phyloP scores from a whole-genome alignment of 2,888 invertebrate species.

The Scelioninae gen. 2 region DNA sequence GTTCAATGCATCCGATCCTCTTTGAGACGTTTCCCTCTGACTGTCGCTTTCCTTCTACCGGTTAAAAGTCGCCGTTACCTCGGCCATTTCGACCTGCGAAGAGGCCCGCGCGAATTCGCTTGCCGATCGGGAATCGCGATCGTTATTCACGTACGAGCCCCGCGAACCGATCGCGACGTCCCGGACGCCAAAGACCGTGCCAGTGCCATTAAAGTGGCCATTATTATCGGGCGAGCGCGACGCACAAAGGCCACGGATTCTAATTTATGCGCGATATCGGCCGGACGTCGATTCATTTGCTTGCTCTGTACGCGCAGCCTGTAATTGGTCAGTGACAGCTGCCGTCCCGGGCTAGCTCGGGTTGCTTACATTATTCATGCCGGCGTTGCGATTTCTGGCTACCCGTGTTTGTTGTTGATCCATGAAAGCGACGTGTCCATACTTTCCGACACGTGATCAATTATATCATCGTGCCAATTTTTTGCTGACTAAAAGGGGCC shows the following conservation, averaged over 20 bases:
- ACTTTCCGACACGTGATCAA: conserved; percentile 38
- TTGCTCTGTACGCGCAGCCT: conserved; percentile 63
- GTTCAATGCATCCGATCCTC: no score
- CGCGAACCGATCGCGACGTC: no score
- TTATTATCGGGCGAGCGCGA: conserved; percentile 57
- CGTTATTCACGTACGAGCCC: no score
- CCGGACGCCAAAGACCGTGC: no score
- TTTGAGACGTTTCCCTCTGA: no score
- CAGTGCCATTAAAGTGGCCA: conserved; percentile 55
- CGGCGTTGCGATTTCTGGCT: conserved; percentile 60
- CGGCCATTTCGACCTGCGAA: no score
- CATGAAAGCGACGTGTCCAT: conserved; percentile 52
- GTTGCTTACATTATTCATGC: conserved; percentile 61
- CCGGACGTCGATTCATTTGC: conserved; percentile 66
- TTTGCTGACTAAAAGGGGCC: no score
- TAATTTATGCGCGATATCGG: conserved; percentile 66
- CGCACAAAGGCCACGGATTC: conserved; percentile 65
- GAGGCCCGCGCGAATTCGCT: no score
- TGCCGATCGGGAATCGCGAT: no score
- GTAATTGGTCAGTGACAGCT: conserved; percentile 69
- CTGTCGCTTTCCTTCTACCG: no score
- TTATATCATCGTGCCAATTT: conserved; percentile 48
- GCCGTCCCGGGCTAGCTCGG: conserved; percentile 62
- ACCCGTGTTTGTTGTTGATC: conserved; percentile 55
- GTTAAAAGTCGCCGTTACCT: no score